phyloP scores from a whole-genome alignment of 2,888 invertebrate genomes.

The Entomobrya proxima region DNA sequence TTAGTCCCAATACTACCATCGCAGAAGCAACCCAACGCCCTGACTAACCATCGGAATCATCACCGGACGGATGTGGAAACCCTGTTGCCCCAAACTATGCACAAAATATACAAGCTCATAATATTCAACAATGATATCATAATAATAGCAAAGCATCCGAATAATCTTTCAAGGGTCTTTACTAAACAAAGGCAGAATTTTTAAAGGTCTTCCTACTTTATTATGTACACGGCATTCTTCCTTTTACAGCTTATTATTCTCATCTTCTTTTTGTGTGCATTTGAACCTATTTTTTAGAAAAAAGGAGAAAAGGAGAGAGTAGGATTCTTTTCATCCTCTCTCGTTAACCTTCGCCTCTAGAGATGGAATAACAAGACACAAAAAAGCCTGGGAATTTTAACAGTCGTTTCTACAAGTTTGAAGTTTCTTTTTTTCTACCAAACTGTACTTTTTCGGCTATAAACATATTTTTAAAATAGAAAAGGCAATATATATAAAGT shows the following conservation, averaged over 20 bases:
- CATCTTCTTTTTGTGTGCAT: neutral
- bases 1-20: too few relatives aligned
- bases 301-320: neutral
- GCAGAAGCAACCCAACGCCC: too few relatives aligned
- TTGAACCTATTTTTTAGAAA: neutral
- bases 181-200: neutral
- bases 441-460: neutral
- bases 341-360: slow-evolving; percentile 44
- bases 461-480: too few relatives aligned
- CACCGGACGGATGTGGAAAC: too few relatives aligned
- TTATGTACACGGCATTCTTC: neutral
- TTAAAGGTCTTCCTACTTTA: neutral
- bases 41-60: too few relatives aligned
- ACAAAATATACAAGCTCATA: too few relatives aligned
- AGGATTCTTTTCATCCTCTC: neutral
- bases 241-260: slow-evolving; percentile 2
- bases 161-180: neutral
- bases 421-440: neutral
- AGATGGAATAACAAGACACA: slow-evolving; percentile 24
- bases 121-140: too few relatives aligned
- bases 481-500: too few relatives aligned
- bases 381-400: slow-evolving; percentile 8
- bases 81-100: too few relatives aligned
- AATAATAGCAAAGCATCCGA: too few relatives aligned
- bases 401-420: neutral